phyloP scores from a whole-genome alignment of 92 coral and sea anemone genomes.

The Ricordea florida region DNA sequence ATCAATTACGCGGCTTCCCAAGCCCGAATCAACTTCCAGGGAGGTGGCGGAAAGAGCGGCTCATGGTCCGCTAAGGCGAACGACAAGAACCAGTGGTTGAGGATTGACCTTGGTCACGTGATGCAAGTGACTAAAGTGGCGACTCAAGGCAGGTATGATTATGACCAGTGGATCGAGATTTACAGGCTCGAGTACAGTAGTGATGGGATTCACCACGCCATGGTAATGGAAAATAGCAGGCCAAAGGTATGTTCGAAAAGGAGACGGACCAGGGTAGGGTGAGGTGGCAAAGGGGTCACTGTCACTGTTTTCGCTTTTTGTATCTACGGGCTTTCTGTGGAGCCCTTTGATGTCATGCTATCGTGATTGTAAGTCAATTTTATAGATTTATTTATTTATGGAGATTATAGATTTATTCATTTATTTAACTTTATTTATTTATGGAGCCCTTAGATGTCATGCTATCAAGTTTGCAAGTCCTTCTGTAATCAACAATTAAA shows the following conservation, averaged over 20 bases:
- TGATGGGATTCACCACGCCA: slow-evolving; percentile 27
- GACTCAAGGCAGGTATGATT: slow-evolving; percentile 20
- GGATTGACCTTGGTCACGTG: slow-evolving; percentile 24
- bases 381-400: too few species aligned
- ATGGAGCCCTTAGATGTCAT: too few species aligned
- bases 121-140: slow-evolving; percentile 19
- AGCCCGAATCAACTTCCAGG: slow-evolving; percentile 18
- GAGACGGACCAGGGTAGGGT: too few species aligned
- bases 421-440: too few species aligned
- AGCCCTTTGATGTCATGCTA: too few species aligned
- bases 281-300: too few species aligned
- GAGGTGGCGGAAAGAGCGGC: background rate
- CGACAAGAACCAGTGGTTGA: slow-evolving; percentile 26
- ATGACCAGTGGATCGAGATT: slow-evolving; percentile 1
- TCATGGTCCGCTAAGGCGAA: slow-evolving; percentile 19
- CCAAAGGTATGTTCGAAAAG: background rate
- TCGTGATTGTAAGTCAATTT: too few species aligned
- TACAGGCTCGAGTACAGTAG: slow-evolving; percentile 27
- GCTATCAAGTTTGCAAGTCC: too few species aligned
- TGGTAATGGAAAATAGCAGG: slow-evolving; percentile 14
- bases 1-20: background rate
- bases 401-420: too few species aligned
- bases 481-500: too few species aligned
- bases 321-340: too few species aligned
- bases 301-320: too few species aligned